Base-by-base conservation (phyloP, 2,113 vertebrate genomes). In the Thinocorus orbignyianus region DNA sequence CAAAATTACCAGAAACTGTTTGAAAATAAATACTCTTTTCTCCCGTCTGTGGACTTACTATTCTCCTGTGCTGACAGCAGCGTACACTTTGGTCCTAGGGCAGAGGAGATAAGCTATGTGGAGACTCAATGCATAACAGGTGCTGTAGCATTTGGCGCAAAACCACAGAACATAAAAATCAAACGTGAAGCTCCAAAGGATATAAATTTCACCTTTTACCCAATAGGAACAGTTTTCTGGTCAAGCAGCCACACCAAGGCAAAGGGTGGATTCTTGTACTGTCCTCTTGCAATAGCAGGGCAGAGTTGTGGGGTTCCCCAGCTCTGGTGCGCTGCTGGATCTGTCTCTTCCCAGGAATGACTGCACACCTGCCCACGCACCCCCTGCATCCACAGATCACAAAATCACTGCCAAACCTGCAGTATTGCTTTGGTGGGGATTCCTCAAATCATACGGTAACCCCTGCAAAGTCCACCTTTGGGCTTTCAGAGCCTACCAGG, bases 1-100 rank as follows among this genome's bases (percentile, higher is more conserved):
- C 73, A 96, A 92, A 93, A 88, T 81, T 88, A 66, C 49, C 78
- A 81, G 81, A 91, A 64, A 70, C 31, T 55, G 44, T 57, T 52
- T 77, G 64, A 84, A 86, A 95, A 60, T 20, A 93, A 84, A 78
- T 49, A 80, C 55, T 88, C 46, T 83, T 81, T 73, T 24, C 25
- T 76, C 26, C 52, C 71, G 68, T 49, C 49, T 0, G 0, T 58
- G 61, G 57, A 48, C 3, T 3, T 52, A 41, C 23, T 57, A 26
- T 55, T 88, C 93, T 77, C 58, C 64, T 26, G 44, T 60, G 44
- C 68, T 69, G 72, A 39, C 52, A 92, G 65, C 42, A 90, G 71
- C n/a, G 22, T 37, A 78, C 0, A 1, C 70, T 94, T 89, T n/a
- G 25, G 62, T 62, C 48, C 81, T 30, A 22, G 60, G 42, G 69